phyloP scores from a whole-genome alignment of 2,113 vertebrate species.

The Ciconia maguari region DNA sequence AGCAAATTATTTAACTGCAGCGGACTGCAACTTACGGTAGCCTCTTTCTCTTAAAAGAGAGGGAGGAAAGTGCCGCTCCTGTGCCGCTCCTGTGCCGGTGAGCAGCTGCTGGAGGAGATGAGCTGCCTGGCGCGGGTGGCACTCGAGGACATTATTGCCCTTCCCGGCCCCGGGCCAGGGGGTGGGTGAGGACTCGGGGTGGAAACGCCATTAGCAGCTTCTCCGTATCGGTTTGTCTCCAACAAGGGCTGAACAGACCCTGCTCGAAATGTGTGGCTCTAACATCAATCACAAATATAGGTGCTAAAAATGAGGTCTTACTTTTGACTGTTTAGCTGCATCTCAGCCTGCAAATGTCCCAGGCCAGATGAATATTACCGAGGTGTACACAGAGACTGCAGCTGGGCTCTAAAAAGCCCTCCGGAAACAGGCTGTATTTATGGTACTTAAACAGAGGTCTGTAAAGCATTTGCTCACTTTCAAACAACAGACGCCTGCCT shows the following conservation, averaged over 20 bases:
- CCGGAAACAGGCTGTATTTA: not conserved
- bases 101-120: not conserved
- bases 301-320: not conserved
- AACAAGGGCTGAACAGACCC: too few relatives aligned
- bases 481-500: not conserved
- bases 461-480: not conserved
- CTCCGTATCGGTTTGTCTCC: not conserved
- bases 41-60: not conserved
- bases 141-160: too few relatives aligned
- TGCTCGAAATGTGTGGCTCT: not conserved
- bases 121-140: not conserved
- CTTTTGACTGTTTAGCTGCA: not conserved
- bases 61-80: not conserved
- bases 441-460: not conserved
- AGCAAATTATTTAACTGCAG: not conserved
- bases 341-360: not conserved
- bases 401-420: not conserved
- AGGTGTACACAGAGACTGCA: not conserved
- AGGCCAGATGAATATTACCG: rapidly evolving
- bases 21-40: not conserved
- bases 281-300: rapidly evolving
- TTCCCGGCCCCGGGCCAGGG: not conserved
- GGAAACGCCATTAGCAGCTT: not conserved
- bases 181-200: rapidly evolving
- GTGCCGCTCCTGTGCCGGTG: rapidly evolving